These are phyloP conservation scores for Ariolimax columbianus DNA, from an alignment of 2,888 invertebrate genomes.

Conservation along the genomic window DNA sequence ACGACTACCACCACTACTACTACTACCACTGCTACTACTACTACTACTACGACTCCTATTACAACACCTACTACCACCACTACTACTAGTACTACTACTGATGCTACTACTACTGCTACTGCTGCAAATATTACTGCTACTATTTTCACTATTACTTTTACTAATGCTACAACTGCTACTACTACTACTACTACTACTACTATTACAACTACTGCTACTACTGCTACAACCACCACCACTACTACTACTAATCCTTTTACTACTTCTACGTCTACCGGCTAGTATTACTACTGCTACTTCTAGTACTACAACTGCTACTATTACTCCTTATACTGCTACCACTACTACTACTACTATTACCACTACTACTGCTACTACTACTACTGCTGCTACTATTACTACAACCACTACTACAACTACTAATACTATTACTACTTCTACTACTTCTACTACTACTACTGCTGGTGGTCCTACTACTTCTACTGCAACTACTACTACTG, in stretches of 20 bases:
- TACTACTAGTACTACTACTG: too few relatives aligned
- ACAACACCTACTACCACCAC: not conserved
- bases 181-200: not conserved
- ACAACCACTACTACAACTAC: not conserved
- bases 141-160: not conserved
- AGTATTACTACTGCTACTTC: not conserved
- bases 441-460: not conserved
- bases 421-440: not conserved
- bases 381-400: not conserved
- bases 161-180: not conserved
- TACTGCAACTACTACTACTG: not conserved
- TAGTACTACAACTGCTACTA: not conserved
- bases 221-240: not conserved
- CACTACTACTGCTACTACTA: not conserved
- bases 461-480: not conserved
- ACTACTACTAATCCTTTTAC: not conserved
- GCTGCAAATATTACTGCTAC: too few relatives aligned
- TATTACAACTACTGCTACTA: not conserved
- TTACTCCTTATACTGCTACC: not conserved
- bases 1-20: not conserved
- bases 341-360: not conserved
- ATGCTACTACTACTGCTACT: too few relatives aligned
- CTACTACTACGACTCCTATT: not conserved
- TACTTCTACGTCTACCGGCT: not conserved
- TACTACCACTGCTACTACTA: not conserved